Evolutionary conservation across 1,140 invertebrate species (phyloP).

Genomic region (Trachymyrmex cornetzi): DNA sequence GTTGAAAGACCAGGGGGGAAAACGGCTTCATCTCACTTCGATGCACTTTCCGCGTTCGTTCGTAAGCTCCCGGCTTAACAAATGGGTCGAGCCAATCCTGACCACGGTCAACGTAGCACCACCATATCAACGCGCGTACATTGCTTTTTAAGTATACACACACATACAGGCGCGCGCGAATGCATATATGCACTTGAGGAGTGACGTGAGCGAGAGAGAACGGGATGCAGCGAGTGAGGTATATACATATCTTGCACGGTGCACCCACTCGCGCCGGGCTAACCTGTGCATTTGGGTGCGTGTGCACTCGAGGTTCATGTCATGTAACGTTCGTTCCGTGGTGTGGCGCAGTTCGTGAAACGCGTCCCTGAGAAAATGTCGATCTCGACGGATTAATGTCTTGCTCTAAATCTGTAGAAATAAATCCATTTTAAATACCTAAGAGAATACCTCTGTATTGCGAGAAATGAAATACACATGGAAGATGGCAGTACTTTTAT

Average conservation of each 20-base stretch:
- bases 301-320: conserved; percentile 45
- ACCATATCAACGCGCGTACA: conserved; percentile 48
- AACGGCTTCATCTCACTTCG: not conserved
- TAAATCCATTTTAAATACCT: not conserved
- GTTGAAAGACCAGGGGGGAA: not conserved
- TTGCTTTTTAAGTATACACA: conserved; percentile 55
- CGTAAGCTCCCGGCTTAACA: conserved; percentile 62
- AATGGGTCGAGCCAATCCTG: conserved; percentile 75
- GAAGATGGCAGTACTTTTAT: not conserved
- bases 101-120: conserved; percentile 74
- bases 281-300: conserved; percentile 66
- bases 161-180: not conserved
- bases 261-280: conserved; percentile 56
- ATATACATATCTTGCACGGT: conserved; percentile 41
- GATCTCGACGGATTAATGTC: not conserved
- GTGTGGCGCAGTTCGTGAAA: conserved; percentile 17
- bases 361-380: conserved; percentile 7
- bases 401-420: not conserved
- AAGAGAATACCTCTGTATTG: no score
- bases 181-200: not conserved
- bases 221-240: conserved; percentile 25
- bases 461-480: not conserved
- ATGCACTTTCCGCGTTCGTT: conserved; percentile 41
- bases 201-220: not conserved
- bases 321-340: conserved; percentile 4